phyloP scores from a whole-genome alignment of 64 coral and sea anemone genomes.

The Montipora capricornis region DNA sequence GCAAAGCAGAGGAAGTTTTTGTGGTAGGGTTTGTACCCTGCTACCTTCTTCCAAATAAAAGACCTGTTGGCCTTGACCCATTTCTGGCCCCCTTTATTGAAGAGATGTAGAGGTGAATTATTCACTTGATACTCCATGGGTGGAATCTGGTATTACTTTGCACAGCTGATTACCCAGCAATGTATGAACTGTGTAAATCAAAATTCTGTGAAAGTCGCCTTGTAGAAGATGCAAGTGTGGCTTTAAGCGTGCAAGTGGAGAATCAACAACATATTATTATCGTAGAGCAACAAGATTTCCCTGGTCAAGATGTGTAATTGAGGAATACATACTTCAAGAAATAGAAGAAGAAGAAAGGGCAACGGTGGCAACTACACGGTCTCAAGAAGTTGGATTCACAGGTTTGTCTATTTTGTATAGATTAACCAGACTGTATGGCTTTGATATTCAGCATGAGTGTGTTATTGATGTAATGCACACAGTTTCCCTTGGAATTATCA shows the following conservation, averaged over 20 bases:
- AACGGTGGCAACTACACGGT: conserved; percentile 32
- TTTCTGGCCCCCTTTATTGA: conserved; percentile 33
- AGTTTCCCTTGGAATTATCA: conserved; percentile 58
- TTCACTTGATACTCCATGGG: conserved; percentile 47
- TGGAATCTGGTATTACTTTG: conserved; percentile 63
- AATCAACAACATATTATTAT: conserved; percentile 65
- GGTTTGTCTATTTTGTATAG: conserved; percentile 45
- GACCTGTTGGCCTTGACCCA: conserved; percentile 38
- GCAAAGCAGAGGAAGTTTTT: conserved; percentile 24
- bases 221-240: conserved; percentile 61
- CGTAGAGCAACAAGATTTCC: conserved; percentile 40
- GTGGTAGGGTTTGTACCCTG: conserved; percentile 50
- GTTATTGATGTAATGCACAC: conserved; percentile 73
- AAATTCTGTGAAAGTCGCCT: conserved; percentile 53
- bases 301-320: conserved; percentile 37
- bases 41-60: conserved; percentile 30
- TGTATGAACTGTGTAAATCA: conserved; percentile 53
- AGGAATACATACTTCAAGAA: conserved; percentile 48
- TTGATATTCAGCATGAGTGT: conserved; percentile 62
- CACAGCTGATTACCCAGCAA: conserved; percentile 63
- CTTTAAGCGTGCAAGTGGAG: conserved; percentile 6
- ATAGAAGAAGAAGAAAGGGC: conserved; percentile 63
- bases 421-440: conserved; percentile 63
- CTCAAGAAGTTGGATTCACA: conserved; percentile 61
- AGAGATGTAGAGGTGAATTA: conserved; percentile 62